Evolutionary conservation across 2,888 invertebrate genomes (phyloP).

Genomic region (Drosophila aldrichi): DNA sequence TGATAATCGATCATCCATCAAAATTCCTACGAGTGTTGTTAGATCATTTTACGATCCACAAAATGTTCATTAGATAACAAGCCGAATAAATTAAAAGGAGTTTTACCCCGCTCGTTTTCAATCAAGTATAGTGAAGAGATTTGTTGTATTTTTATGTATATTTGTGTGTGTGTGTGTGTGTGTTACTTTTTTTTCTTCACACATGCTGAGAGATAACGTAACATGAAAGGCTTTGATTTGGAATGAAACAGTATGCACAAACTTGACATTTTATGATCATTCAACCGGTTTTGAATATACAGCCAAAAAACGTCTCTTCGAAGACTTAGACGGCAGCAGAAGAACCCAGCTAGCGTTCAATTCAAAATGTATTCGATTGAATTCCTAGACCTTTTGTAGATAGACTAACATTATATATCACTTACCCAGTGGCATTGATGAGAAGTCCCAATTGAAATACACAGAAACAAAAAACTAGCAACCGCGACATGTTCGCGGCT

Average conservation of each 20-base stretch:
- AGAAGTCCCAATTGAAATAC: constrained; percentile 69
- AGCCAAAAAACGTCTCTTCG: constrained; percentile 11
- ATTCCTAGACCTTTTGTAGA: constrained; percentile 1
- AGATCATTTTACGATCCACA: constrained; percentile 2
- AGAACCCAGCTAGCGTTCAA: background rate
- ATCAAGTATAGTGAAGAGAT: constrained; percentile 29
- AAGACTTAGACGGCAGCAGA: background rate
- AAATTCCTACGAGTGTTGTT: background rate
- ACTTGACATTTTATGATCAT: constrained; percentile 20
- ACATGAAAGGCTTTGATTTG: constrained; percentile 13
- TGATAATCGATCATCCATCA: constrained; percentile 18
- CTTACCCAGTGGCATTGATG: constrained; percentile 75
- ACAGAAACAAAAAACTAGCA: constrained; percentile 49
- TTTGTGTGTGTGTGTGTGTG: background rate
- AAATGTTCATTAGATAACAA: background rate
- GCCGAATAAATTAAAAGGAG: constrained; percentile 1
- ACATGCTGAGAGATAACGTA: constrained; percentile 32
- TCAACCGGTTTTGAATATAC: constrained; percentile 48
- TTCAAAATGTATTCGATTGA: background rate
- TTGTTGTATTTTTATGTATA: background rate
- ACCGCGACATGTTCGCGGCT: constrained; percentile 63
- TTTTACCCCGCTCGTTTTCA: constrained; percentile 9
- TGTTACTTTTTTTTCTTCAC: background rate
- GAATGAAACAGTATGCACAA: constrained; percentile 36
- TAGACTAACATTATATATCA: constrained; percentile 23